phyloP scores from a whole-genome alignment of 2,797 vertebrate genomes.

The Orestias chungarensis region DNA sequence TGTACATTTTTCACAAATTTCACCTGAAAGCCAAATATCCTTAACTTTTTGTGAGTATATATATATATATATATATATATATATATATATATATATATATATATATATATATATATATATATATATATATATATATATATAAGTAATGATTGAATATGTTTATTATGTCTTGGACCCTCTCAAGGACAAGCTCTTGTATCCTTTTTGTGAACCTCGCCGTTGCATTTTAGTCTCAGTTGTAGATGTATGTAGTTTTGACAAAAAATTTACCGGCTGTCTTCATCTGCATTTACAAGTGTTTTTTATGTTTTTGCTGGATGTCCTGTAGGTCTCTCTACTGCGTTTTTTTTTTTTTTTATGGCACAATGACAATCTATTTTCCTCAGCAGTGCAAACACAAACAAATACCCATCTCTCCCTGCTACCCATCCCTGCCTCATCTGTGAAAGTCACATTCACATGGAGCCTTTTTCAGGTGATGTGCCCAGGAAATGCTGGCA shows the following conservation, averaged over 20 bases:
- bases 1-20: too few relatives aligned
- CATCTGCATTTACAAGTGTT: slow-evolving; percentile 22
- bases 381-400: slow-evolving; percentile 17
- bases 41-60: too few relatives aligned
- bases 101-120: too few relatives aligned
- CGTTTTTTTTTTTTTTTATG: slow-evolving; percentile 26
- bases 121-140: too few relatives aligned
- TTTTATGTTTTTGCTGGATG: slow-evolving; percentile 18
- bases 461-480: slow-evolving; percentile 73
- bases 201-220: slow-evolving; percentile 10
- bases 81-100: too few relatives aligned
- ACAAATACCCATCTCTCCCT: slow-evolving; percentile 26
- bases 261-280: slow-evolving; percentile 8
- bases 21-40: too few relatives aligned
- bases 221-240: slow-evolving; percentile 10
- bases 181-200: slow-evolving; percentile 74
- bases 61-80: too few relatives aligned
- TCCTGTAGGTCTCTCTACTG: slow-evolving; percentile 25
- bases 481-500: slow-evolving; percentile 68
- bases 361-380: slow-evolving; percentile 43
- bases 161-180: slow-evolving; percentile 68
- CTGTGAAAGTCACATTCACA: slow-evolving; percentile 71
- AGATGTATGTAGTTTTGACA: slow-evolving; percentile 5
- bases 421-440: slow-evolving; percentile 29
- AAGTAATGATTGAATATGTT: slow-evolving; percentile 80